Evolutionary conservation across 1,140 invertebrate genomes (phyloP).

Genomic region (Bombus huntii): DNA sequence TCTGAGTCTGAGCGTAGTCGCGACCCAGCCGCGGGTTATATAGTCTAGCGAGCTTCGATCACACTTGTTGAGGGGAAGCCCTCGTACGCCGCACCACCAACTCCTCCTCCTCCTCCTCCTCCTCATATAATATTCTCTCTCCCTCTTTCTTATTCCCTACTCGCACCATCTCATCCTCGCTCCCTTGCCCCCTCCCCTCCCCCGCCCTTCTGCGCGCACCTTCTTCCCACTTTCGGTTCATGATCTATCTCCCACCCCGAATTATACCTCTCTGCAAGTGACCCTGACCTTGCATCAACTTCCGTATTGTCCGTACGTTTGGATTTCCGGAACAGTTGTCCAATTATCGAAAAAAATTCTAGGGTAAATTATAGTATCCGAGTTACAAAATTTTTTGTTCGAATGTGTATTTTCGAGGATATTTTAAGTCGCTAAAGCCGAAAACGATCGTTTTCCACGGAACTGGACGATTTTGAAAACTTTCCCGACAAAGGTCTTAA

Average conservation of each 20-base stretch:
- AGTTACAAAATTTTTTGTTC: too few species aligned
- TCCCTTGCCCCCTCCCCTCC: constrained; percentile 48
- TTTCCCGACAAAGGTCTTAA: too few species aligned
- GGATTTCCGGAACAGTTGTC: constrained; percentile 37
- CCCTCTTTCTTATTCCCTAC: constrained; percentile 47
- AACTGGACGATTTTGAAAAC: too few species aligned
- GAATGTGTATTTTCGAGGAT: too few species aligned
- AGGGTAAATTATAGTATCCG: too few species aligned
- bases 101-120: constrained; percentile 15
- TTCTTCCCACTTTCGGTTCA: constrained; percentile 62
- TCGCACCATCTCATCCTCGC: constrained; percentile 27
- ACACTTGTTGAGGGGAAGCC: constrained; percentile 75
- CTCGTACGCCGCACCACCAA: constrained; percentile 44
- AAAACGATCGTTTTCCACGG: too few species aligned
- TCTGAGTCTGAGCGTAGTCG: constrained; percentile 51
- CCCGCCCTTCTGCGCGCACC: constrained; percentile 37
- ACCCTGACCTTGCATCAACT: constrained; percentile 80
- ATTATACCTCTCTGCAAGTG: constrained; percentile 65
- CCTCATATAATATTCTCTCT: constrained; percentile 44
- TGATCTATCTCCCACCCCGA: constrained; percentile 59
- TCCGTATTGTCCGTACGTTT: constrained; percentile 73
- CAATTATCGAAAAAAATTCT: not conserved
- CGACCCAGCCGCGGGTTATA: constrained; percentile 60
- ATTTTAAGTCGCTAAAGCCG: too few species aligned
- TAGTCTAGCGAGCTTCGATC: constrained; percentile 69